Evolutionary conservation across 2,888 invertebrate genomes (phyloP), one percentile per base, ranked within the genome.

Genomic region (Dasypolia templi): DNA sequence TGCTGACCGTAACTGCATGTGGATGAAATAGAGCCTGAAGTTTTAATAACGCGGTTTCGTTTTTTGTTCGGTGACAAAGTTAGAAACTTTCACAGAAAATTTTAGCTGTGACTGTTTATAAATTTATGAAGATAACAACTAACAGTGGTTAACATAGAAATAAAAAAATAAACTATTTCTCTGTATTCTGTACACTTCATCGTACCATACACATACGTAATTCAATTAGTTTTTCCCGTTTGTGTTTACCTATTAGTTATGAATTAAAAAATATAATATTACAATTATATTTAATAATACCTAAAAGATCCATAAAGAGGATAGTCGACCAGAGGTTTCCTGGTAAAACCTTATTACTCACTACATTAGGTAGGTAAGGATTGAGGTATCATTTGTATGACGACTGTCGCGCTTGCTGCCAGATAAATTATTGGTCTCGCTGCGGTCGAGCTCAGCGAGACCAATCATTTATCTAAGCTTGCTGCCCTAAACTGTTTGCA

Each of bases 11-110:
- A 69, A 66, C 76, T 26, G 64, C 55, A 65, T 62, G 44, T 58
- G 12, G 19, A 65, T 67, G 78, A 74, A 85, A 83, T 76, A 75
- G 77, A 82, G 74, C 73, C 51, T 73, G 56, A 58, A 63, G 26
- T 44, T 49, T 11, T 73, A 35, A 56, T 67, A 51, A 66, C 32
- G 26, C n/a, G 14, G 29, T 49, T 69, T 59, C 2, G 35, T 35
- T 69, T 66, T 62, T 19, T 26, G 58, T 53, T n/a, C 0, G 29
- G 11, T 22, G 32, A 19, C 2, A 53, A 42, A 4, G 1, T 14
- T 51, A 19, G 5, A 26, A 72, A 53, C 2, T 29, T 39, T 70
- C 3, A n/a, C 32, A 64, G 22, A n/a, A 12, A n/a, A 51, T n/a
- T 17, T 19, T 55, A 29, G 29, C 29, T 55, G 29, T 29, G 12